Evolutionary conservation across 2,113 vertebrate species (phyloP), one percentile per base, ranked within the genome.

Genomic region (Eulemur rufifrons): DNA sequence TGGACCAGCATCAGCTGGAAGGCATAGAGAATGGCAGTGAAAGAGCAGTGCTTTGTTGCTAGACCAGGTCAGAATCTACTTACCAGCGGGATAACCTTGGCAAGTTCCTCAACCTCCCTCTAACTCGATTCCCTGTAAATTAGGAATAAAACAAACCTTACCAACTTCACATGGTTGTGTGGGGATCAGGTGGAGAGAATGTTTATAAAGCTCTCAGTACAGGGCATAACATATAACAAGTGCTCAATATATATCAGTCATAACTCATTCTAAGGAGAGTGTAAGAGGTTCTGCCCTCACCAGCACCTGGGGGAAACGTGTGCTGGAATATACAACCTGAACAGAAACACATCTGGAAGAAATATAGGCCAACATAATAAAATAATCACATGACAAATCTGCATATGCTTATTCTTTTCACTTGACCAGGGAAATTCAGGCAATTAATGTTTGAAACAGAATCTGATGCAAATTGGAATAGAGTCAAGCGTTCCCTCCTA

Each of bases 391-490:
- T 29, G 59, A 34, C 37, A 68, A 27, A 56, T 34, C 10, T 14
- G 32, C 18, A 21, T 9, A 52, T 61, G 25, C 25, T 52, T 73
- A 47, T 95, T 50, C 86, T 95, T 92, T 96, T 95, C 80, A 77
- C 47, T 66, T 86, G 39, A 78, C 37, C 64, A 91, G 27, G 18
- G 52, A 96, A 81, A 90, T 59, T 64, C 11, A 71, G 34, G 27
- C 42, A 95, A 69, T 76, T 89, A 69, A 84, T 0, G 0, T 93
- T 86, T 73, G 37, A 82, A 56, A 94, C 68, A 18, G 78, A 95
- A 74, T 42, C 52, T 56, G 59, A 86, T 59, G 52, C 78, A 97
- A 97, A 76, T 2, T 2, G 34, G 54, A 74, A 66, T 42, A 59
- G 77, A 93, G 56, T 32, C 45, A 86, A 86, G 32, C 13, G 0